Base-by-base conservation (phyloP, 2,797 vertebrate genomes). In the Poeciliopsis gracilis region DNA sequence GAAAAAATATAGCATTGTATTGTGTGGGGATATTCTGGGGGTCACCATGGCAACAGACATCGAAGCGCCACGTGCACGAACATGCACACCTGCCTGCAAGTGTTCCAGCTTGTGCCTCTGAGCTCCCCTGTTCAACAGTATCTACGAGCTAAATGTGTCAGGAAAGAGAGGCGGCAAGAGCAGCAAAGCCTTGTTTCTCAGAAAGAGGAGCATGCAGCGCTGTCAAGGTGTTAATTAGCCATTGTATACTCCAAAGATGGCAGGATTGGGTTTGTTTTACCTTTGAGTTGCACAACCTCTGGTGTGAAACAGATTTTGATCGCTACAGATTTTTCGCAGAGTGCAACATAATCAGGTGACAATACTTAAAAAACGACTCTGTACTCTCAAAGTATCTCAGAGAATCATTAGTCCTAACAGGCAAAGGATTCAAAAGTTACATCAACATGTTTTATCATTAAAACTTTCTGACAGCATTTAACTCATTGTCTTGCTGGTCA, bases 41-140 rank as follows among this genome's bases (percentile, higher is more conserved):
- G 90, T 95, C 91, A 88, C 93, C 93, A 94, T 94, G 90, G 94
- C 89, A 94, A 94, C 94, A 94, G 93, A 94, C 93, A 92, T 90
- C 81, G 78, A 84, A 92, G 92, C 89, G 87, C 88, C 88, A 91
- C 84, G 80, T 74, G 84, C 88, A 86, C 49, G 5, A 83, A 86
- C 45, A 76, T 84, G 83, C 87, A 88, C 91, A 92, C 89, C 93
- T 93, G 93, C 81, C 84, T 89, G 86, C 84, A 82, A 78, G 82
- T 76, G 78, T 84, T 92, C 82, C 87, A 87, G 82, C 82, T 84
- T 87, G 57, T 87, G 89, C 82, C 79, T 87, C 77, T 63, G 71
- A 89, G 84, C 61, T 73, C 88, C 75, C 69, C 78, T 77, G 84
- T 84, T 83, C 88, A 84, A 91, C 83, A 67, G 77, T 76, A 86